These are phyloP conservation scores for Prolemur simus DNA, from an alignment of 2,113 vertebrate species.

Conservation along the genomic window DNA sequence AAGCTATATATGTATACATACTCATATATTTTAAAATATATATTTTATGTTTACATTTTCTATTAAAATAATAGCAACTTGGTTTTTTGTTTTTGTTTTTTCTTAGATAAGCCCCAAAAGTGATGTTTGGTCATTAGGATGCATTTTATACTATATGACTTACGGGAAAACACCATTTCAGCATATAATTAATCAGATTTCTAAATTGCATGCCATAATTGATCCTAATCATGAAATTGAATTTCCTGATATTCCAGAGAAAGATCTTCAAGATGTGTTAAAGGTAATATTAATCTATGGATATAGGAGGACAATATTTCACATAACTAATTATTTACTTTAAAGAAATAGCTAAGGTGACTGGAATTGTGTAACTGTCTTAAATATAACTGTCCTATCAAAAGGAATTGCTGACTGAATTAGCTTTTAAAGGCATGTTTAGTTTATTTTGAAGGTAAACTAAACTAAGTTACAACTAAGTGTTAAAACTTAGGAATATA, in stretches of 20 bases:
- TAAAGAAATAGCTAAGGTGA: background rate
- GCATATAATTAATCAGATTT: slow-evolving; percentile 94
- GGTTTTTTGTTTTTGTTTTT: background rate
- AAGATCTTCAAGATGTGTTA: slow-evolving; percentile 94
- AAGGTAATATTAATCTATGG: slow-evolving; percentile 85
- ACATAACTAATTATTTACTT: slow-evolving; percentile 6
- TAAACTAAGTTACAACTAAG: no score
- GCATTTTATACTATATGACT: slow-evolving; percentile 98
- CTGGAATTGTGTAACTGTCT: background rate
- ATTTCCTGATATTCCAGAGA: slow-evolving; percentile 94
- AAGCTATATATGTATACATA: background rate
- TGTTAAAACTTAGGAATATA: background rate
- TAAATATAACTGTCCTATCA: background rate
- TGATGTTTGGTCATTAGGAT: slow-evolving; percentile 98
- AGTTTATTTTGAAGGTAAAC: background rate
- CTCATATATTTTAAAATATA: background rate
- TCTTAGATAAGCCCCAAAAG: slow-evolving; percentile 96
- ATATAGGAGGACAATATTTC: background rate
- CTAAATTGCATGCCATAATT: slow-evolving; percentile 95
- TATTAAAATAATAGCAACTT: slow-evolving; percentile 35
- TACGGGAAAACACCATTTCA: slow-evolving; percentile 98
- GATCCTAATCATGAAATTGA: slow-evolving; percentile 91
- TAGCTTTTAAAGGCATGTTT: background rate
- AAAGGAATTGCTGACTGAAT: background rate
- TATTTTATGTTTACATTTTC: slow-evolving; percentile 20